Percentiles rank a stretch among this genome's conserved stretches.
Evolutionary conservation across 2,888 invertebrate species (phyloP).

Genomic region (Gasteruption jaculator): DNA sequence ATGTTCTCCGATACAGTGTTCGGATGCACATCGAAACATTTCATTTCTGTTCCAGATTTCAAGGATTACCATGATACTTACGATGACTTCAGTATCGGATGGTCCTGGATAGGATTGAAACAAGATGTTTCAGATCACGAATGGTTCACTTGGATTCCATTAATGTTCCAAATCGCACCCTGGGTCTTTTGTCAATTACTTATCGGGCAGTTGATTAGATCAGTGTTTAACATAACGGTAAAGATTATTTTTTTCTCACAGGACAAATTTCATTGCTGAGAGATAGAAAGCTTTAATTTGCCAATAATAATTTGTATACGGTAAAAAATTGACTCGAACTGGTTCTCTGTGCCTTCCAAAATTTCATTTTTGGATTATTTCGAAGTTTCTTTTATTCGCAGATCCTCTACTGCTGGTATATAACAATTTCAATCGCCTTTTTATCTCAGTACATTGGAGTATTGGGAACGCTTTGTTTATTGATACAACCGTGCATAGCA

Average conservation of each 20-base stretch:
- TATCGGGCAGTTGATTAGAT: constrained; percentile 53
- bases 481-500: constrained; percentile 58
- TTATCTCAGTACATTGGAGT: constrained; percentile 53
- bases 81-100: constrained; percentile 58
- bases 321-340: too few relatives aligned
- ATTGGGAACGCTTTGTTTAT: constrained; percentile 53
- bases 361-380: constrained; percentile 12
- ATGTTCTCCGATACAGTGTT: too few relatives aligned
- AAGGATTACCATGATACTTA: constrained; percentile 47
- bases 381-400: constrained; percentile 34
- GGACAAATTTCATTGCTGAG: too few relatives aligned
- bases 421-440: constrained; percentile 54
- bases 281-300: too few relatives aligned
- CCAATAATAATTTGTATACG: too few relatives aligned
- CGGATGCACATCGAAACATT: too few relatives aligned
- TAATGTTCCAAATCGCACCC: constrained; percentile 54
- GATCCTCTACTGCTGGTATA: constrained; percentile 57
- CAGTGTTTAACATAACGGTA: constrained; percentile 33
- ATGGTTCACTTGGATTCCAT: constrained; percentile 64
- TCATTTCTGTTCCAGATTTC: constrained; percentile 46
- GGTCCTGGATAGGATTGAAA: constrained; percentile 56
- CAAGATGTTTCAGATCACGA: constrained; percentile 69
- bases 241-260: constrained; percentile 11
- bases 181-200: constrained; percentile 58
- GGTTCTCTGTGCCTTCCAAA: too few relatives aligned